Base-by-base conservation (phyloP, 1,140 invertebrate genomes). In the Drosophila ohnishii region DNA sequence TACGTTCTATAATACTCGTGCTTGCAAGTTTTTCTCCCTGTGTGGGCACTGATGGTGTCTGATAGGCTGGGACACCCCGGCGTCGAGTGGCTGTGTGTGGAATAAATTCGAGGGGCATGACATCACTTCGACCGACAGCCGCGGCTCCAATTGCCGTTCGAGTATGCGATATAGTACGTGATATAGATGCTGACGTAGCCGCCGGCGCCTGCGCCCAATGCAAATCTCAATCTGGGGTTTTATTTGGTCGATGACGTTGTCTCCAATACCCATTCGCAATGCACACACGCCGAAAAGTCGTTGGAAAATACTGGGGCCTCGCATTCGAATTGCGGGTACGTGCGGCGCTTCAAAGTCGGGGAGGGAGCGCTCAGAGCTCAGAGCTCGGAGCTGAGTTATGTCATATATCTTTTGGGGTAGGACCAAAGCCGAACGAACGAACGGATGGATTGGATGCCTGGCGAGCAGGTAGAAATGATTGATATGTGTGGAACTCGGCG, bases 51-150 rank as follows among this genome's bases (percentile, higher is more conserved):
- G 42, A 66, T 66, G 45, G 61, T 66, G 39, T 44, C 48, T 62
- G 73, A 40, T 59, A 71, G 82, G 50, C 70, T 86, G 64, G 65
- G 72, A 47, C 51, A 70, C 50, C 66, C 67, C 50, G 34, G 22
- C 34, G 48, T 61, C 64, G 58, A 40, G 37, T 69, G 16, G 19
- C 16, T 22, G 50, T 53, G 50, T 45, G 62, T 10, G 64, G 60
- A 76, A 82, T 87, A 76, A 76, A 87, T 86, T 87, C 51, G 71
- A 83, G 72, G 51, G 63, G 84, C 60, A 87, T 87, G 83, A 87
- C 83, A 87, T 87, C 83, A 87, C 83, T 88, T 80, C 45, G 75
- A 55, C 39, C 62, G 71, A 51, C 72, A 66, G 78, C 30, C 59
- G 48, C 55, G 39, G 53, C 57, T 75, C 70, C 67, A 78, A 80